These are phyloP conservation scores for Semotilus atromaculatus DNA, from an alignment of 2,797 vertebrate genomes.

Conservation along the genomic window DNA sequence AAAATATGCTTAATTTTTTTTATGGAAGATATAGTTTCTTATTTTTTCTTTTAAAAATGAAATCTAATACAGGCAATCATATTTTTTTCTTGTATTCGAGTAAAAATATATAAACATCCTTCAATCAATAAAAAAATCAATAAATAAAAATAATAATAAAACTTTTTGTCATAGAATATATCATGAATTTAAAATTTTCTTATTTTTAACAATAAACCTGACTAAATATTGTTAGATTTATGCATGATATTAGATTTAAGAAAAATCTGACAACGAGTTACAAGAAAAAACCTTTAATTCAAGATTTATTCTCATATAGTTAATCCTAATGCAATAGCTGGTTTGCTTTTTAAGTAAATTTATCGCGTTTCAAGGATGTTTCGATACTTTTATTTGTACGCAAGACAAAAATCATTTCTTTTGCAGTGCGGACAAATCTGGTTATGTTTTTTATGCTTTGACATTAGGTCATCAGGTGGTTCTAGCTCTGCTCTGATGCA, in stretches of 20 bases:
- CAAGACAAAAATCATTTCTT: background rate
- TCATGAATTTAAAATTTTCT: background rate
- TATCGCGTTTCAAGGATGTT: background rate
- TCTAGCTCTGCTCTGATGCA: background rate
- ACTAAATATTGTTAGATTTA: background rate
- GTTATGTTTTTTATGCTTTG: background rate
- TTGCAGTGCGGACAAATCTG: background rate
- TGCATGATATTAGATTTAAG: background rate
- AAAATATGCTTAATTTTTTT: background rate
- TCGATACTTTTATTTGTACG: background rate
- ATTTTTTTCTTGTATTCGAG: background rate
- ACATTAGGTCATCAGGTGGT: too few species aligned
- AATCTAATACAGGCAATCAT: background rate
- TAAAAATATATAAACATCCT: background rate
- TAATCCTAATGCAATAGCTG: background rate
- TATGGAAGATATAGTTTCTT: background rate
- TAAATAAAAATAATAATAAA: background rate
- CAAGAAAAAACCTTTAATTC: background rate
- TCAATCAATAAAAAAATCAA: background rate
- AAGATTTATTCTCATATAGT: background rate
- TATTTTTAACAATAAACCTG: background rate
- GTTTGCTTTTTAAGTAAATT: background rate
- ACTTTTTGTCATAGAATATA: background rate
- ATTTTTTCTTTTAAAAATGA: background rate
- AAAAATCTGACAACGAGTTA: background rate